phyloP scores from a whole-genome alignment of 2,797 vertebrate genomes.

The Rhabdomys pumilio region DNA sequence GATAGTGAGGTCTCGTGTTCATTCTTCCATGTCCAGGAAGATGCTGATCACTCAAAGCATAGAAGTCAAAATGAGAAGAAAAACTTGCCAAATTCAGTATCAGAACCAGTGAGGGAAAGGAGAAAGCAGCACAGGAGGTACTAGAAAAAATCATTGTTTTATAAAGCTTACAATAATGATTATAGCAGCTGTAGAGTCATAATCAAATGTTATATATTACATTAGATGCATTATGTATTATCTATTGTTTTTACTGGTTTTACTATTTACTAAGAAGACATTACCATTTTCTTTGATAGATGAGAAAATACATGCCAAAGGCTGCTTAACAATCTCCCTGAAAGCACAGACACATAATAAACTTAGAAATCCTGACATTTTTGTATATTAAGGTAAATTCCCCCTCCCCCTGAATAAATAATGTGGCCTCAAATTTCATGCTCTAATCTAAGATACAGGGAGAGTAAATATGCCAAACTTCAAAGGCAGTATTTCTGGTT shows the following conservation, averaged over 20 bases:
- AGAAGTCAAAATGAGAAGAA: neutral
- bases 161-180: neutral
- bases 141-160: slow-evolving; percentile 6
- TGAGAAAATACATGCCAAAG: neutral
- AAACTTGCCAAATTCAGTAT: neutral
- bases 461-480: neutral
- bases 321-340: neutral
- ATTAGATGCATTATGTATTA: neutral
- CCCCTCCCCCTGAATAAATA: neutral
- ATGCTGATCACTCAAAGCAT: neutral
- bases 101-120: neutral
- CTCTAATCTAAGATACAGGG: slow-evolving; percentile 8
- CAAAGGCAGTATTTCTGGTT: slow-evolving; percentile 46
- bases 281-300: neutral
- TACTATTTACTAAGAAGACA: neutral
- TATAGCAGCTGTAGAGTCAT: neutral
- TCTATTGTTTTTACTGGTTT: neutral
- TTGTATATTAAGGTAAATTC: neutral
- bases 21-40: neutral
- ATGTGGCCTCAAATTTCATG: neutral
- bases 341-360: slow-evolving; percentile 15
- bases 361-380: neutral
- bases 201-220: neutral
- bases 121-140: neutral
- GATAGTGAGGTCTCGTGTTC: neutral